phyloP scores from a whole-genome alignment of 2,797 vertebrate genomes.

The Lacerta viridis region DNA sequence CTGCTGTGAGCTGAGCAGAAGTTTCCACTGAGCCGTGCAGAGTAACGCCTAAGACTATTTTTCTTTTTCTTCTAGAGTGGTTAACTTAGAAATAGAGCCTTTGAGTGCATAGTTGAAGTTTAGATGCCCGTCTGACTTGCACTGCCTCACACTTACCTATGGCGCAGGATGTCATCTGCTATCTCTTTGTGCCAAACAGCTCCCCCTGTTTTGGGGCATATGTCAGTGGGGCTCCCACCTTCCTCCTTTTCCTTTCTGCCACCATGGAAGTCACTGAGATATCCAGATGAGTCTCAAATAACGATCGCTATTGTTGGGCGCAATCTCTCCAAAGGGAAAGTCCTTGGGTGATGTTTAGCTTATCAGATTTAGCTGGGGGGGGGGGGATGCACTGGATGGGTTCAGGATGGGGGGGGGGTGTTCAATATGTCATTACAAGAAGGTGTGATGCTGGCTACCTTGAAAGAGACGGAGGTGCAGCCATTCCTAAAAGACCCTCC shows the following conservation, averaged over 20 bases:
- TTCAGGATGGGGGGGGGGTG: too few species aligned
- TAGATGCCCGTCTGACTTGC: constrained; percentile 45
- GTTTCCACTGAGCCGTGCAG: constrained; percentile 70
- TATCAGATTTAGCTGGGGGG: too few species aligned
- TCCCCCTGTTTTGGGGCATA: neutral
- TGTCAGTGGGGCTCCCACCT: neutral
- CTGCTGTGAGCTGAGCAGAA: constrained; percentile 66
- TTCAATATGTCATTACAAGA: too few species aligned
- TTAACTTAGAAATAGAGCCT: constrained; percentile 67
- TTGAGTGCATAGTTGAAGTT: constrained; percentile 41
- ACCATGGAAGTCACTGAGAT: neutral
- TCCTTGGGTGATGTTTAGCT: too few species aligned
- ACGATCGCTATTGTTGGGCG: neutral
- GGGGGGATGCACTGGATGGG: too few species aligned
- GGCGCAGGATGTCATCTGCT: constrained; percentile 34
- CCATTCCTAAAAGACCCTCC: too few species aligned
- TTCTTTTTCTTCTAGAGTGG: constrained; percentile 53
- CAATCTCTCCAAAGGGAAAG: neutral
- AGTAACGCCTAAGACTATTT: constrained; percentile 48
- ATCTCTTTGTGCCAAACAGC: neutral
- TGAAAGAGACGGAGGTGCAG: too few species aligned
- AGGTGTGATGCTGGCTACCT: too few species aligned
- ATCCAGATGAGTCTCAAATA: neutral
- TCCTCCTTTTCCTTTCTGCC: neutral
- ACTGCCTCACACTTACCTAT: constrained; percentile 52